These are phyloP conservation scores for Drosophila formosana DNA, from an alignment of 2,888 invertebrate species.

Conservation along the genomic window DNA sequence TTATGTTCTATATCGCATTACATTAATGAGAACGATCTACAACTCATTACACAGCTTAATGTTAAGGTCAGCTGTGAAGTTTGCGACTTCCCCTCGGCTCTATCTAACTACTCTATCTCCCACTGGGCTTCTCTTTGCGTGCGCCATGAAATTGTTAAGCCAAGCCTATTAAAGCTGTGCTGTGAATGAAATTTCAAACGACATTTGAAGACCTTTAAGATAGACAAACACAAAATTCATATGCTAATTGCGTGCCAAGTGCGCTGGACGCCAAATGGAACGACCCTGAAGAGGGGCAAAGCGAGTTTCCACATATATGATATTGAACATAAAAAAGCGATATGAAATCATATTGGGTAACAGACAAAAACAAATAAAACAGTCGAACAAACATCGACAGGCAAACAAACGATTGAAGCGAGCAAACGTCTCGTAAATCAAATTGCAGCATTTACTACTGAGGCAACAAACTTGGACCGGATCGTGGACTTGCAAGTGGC, in stretches of 20 bases:
- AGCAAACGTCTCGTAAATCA: constrained; percentile 59
- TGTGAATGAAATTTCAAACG: constrained; percentile 62
- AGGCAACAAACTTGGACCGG: constrained; percentile 36
- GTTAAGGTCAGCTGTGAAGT: constrained; percentile 42
- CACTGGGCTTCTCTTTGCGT: constrained; percentile 7
- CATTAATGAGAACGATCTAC: constrained; percentile 42
- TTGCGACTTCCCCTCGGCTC: constrained; percentile 10
- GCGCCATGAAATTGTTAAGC: constrained; percentile 11
- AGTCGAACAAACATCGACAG: constrained; percentile 28
- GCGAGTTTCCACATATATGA: constrained; percentile 14
- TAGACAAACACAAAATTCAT: constrained; percentile 49
- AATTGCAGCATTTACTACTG: constrained; percentile 60
- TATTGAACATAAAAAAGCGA: constrained; percentile 33
- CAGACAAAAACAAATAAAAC: constrained; percentile 37
- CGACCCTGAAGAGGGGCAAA: constrained; percentile 56
- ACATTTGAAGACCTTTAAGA: constrained; percentile 51
- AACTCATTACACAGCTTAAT: constrained; percentile 40
- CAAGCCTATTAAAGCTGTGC: constrained; percentile 42
- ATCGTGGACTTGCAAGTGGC: constrained; percentile 42
- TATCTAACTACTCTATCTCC: neutral
- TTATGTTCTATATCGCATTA: constrained; percentile 23
- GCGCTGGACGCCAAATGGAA: constrained; percentile 64
- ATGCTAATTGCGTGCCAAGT: constrained; percentile 74
- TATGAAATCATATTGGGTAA: constrained; percentile 56
- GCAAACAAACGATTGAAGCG: neutral